A percentile compares a stretch with the other conserved stretches of the same genome.
Evolutionary conservation across 2,113 vertebrate genomes (phyloP).

Genomic region (Orycteropus afer): DNA sequence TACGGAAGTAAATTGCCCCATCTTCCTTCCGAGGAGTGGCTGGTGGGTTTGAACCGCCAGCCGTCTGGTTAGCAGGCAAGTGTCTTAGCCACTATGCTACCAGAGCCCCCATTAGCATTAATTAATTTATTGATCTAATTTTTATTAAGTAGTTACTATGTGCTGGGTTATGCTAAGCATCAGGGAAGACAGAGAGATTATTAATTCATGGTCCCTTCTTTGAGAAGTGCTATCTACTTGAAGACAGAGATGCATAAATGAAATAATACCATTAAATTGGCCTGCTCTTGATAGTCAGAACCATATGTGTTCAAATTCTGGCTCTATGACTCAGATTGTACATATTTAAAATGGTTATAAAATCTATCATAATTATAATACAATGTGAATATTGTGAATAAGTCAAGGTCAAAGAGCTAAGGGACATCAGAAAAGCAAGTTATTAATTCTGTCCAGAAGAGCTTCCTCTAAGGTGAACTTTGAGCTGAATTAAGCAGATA

Average conservation of each 20-base stretch:
- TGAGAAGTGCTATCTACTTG: not conserved
- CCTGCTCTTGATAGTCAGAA: not conserved
- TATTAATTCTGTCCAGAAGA: not conserved
- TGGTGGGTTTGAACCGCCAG: too few relatives aligned
- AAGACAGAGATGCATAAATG: not conserved
- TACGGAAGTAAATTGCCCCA: too few relatives aligned
- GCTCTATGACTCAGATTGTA: not conserved
- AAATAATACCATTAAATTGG: not conserved
- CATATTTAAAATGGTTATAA: not conserved
- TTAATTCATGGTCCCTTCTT: not conserved
- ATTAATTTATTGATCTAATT: not conserved
- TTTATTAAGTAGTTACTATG: not conserved
- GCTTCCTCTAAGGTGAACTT: not conserved
- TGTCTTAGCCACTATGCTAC: too few relatives aligned
- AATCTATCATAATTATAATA: not conserved
- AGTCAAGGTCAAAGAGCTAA: not conserved
- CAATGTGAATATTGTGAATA: not conserved
- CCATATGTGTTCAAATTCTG: not conserved
- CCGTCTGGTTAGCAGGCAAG: too few relatives aligned
- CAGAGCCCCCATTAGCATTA: too few relatives aligned
- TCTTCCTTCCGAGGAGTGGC: too few relatives aligned
- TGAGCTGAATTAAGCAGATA: not conserved
- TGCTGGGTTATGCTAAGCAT: not conserved
- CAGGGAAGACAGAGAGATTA: not conserved
- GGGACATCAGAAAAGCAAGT: not conserved